These are phyloP conservation scores for Apeira syringaria DNA, from an alignment of 2,888 invertebrate genomes.

Conservation along the genomic window DNA sequence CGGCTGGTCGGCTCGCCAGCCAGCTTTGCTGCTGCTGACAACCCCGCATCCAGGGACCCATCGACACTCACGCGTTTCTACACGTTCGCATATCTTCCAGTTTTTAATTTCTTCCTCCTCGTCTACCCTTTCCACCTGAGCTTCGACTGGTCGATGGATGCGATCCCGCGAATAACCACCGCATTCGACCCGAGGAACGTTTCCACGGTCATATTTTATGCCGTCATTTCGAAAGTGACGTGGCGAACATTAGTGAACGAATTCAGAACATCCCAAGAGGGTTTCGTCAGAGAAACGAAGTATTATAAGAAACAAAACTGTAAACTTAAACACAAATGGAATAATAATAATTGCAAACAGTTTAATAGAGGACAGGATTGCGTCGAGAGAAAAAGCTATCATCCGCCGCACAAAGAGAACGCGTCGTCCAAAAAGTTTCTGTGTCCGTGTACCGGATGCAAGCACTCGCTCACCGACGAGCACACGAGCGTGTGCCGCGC, in stretches of 20 bases:
- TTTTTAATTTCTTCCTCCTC: conserved; percentile 94
- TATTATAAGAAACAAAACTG: conserved; percentile 69
- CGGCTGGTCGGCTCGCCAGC: conserved; percentile 90
- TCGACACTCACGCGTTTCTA: conserved; percentile 91
- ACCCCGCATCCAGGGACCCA: conserved; percentile 95
- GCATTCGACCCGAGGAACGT: conserved; percentile 92
- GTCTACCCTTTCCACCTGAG: conserved; percentile 94
- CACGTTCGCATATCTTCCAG: conserved; percentile 96
- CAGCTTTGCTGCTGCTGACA: conserved; percentile 96
- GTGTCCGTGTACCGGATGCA: conserved; percentile 87
- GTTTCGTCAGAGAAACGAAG: conserved; percentile 55
- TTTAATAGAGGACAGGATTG: conserved; percentile 68
- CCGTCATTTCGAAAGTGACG: conserved; percentile 69
- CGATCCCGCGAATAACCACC: conserved; percentile 93
- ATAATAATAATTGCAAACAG: conserved; percentile 68
- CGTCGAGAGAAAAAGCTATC: conserved; percentile 66
- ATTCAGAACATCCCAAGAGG: conserved; percentile 63
- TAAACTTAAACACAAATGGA: conserved; percentile 73
- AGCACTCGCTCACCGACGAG: conserved; percentile 85
- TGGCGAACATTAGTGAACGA: conserved; percentile 65
- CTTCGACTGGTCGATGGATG: conserved; percentile 99
- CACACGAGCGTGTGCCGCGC: conserved; percentile 88
- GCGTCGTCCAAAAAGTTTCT: conserved; percentile 64
- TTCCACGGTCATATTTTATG: conserved; percentile 90
- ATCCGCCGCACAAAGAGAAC: conserved; percentile 65